Conservation (phyloP, 37 sponge, comb jelly and placozoan species). For the Diacarnus erythraeanus region DNA sequence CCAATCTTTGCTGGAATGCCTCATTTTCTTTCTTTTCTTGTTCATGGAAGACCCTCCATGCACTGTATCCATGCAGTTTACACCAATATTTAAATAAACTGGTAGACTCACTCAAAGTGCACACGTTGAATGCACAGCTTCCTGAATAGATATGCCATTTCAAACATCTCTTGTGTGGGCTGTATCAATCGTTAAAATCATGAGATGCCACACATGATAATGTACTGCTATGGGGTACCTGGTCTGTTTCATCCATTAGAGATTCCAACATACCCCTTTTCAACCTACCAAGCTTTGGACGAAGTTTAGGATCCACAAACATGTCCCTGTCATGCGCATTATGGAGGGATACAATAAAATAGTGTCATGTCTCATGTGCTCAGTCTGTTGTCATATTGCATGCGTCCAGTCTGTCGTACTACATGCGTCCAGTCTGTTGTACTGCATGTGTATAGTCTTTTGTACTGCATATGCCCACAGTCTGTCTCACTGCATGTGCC, state of each 20-base stretch:
- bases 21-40: slow-evolving; percentile 18
- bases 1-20: slow-evolving; percentile 1
- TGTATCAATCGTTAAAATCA: background rate
- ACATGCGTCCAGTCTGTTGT: no score
- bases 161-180: slow-evolving; percentile 63
- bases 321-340: slow-evolving; percentile 64
- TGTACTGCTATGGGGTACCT: no score
- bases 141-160: slow-evolving; percentile 47
- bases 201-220: background rate
- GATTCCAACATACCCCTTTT: slow-evolving; percentile 7
- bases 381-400: no score
- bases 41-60: slow-evolving; percentile 60
- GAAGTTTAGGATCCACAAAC: slow-evolving; percentile 46
- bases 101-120: slow-evolving; percentile 39
- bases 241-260: slow-evolving; percentile 27
- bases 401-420: no score
- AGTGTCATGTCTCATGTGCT: no score
- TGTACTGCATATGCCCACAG: no score
- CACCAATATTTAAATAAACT: background rate
- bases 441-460: no score
- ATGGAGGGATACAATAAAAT: no score
- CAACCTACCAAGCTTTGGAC: background rate
- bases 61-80: slow-evolving; percentile 26
- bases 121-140: slow-evolving; percentile 11
- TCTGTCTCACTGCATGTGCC: no score